Evolutionary conservation across 2,113 vertebrate species (phyloP), one percentile per base, ranked within the genome.

Genomic region (Nesospiza acunhae): DNA sequence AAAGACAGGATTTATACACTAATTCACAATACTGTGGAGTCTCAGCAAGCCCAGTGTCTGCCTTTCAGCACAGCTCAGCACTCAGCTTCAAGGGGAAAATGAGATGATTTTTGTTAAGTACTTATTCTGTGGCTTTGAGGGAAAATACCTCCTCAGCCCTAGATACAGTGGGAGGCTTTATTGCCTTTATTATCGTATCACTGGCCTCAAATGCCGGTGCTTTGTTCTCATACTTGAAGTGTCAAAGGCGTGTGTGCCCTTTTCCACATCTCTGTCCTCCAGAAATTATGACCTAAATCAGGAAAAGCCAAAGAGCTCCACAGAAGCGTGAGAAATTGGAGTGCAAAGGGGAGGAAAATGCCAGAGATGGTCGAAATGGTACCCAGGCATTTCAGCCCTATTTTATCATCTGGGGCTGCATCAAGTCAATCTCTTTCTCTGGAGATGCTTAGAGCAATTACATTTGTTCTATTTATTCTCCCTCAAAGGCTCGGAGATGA

Each of bases 391-490:
- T 95, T 85, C 28, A 84, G 78, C 87, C 91, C 59, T 66, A 8
- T 83, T 92, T 84, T 55, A 68, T 83, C 78, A 94, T 94, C 81
- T 72, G 70, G 67, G 91, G 78, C 79, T 94, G 64, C 87, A 90
- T 81, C 60, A 73, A 87, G 63, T 52, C 74, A 84, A 33, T 49
- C 69, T 92, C 70, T 56, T 87, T 89, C 77, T 90, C 75, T 73
- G 72, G 79, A 97, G 78, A 92, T 70, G 72, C 79, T 90, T 75
- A 31, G 58, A 96, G 90, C 93, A 95, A 93, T 95, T 95, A 81
- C 67, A 86, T 78, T 93, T 83, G 67, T 84, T 95, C 90, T 97
- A 95, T 96, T 97, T 96, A 90, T 88, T 96, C 88, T 83, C 69
- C 90, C 84, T 63, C 72, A 90, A 92, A 97, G 88, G 24, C 91